These are phyloP conservation scores for Tauraco hartlaubi DNA, from an alignment of 2,797 vertebrate genomes.

Conservation along the genomic window DNA sequence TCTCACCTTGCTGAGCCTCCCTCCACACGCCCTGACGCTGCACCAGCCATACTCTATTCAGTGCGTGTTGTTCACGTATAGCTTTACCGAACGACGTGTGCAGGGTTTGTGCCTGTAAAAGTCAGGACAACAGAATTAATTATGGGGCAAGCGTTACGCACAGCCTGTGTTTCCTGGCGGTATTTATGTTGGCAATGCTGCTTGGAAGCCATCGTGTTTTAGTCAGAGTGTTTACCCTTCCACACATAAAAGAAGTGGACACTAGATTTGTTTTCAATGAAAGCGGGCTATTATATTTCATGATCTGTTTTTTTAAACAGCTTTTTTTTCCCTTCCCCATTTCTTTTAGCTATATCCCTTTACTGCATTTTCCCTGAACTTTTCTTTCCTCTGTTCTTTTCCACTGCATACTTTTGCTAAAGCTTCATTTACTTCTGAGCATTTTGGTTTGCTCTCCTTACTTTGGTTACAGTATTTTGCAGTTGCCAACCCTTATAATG, in stretches of 20 bases:
- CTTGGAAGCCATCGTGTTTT: not conserved
- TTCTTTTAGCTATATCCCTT: not conserved
- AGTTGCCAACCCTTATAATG: not conserved
- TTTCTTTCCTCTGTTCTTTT: not conserved
- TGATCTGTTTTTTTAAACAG: not conserved
- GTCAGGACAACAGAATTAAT: not conserved
- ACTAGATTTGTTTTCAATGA: not conserved
- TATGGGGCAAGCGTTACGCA: not conserved
- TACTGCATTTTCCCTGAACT: not conserved
- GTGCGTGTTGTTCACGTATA: not conserved
- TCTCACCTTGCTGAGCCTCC: not conserved
- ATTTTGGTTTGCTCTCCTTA: not conserved
- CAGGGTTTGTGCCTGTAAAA: not conserved
- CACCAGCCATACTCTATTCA: fast-evolving
- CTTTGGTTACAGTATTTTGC: not conserved
- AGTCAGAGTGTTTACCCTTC: conserved; percentile 3
- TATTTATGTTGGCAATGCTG: conserved; percentile 1
- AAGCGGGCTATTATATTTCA: conserved; percentile 5
- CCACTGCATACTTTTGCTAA: not conserved
- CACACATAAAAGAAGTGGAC: not conserved
- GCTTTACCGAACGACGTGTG: not conserved
- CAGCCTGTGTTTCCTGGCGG: not conserved
- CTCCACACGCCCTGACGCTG: fast-evolving
- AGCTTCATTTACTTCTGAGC: not conserved
- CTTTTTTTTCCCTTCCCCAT: conserved; percentile 10